These are phyloP conservation scores for Coenonympha arcania DNA, from an alignment of 2,888 invertebrate species.

Conservation along the genomic window DNA sequence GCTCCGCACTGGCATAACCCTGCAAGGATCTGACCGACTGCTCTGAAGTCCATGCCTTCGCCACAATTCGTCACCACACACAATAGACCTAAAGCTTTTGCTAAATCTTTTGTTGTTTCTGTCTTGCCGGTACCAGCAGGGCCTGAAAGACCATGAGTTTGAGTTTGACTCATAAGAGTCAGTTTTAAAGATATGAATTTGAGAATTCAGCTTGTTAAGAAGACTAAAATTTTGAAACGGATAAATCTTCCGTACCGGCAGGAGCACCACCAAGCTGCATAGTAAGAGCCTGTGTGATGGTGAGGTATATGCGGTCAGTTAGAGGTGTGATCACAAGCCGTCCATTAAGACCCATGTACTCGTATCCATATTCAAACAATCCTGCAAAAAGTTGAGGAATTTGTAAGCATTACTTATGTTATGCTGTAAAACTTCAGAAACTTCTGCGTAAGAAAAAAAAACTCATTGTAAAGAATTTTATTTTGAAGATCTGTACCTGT, in stretches of 20 bases:
- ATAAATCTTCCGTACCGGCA: conserved; percentile 78
- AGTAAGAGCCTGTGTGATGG: conserved; percentile 92
- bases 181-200: no score
- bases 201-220: background rate
- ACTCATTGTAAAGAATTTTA: no score
- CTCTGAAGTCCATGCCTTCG: conserved; percentile 93
- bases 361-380: conserved; percentile 92
- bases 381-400: conserved; percentile 71
- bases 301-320: conserved; percentile 93
- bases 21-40: conserved; percentile 78
- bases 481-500: no score
- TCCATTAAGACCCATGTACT: conserved; percentile 95
- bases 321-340: conserved; percentile 92
- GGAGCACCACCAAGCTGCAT: conserved; percentile 95
- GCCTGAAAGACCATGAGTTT: no score
- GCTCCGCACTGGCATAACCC: conserved; percentile 90
- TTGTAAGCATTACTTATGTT: no score
- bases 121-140: conserved; percentile 91
- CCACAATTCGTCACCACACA: conserved; percentile 94
- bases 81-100: conserved; percentile 87
- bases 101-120: conserved; percentile 92
- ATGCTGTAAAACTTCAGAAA: no score
- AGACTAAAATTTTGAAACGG: background rate
- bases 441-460: no score
- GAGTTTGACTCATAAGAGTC: no score